These are phyloP conservation scores for Loxodonta africana DNA, from an alignment of 2,113 vertebrate genomes.

Conservation along the genomic window DNA sequence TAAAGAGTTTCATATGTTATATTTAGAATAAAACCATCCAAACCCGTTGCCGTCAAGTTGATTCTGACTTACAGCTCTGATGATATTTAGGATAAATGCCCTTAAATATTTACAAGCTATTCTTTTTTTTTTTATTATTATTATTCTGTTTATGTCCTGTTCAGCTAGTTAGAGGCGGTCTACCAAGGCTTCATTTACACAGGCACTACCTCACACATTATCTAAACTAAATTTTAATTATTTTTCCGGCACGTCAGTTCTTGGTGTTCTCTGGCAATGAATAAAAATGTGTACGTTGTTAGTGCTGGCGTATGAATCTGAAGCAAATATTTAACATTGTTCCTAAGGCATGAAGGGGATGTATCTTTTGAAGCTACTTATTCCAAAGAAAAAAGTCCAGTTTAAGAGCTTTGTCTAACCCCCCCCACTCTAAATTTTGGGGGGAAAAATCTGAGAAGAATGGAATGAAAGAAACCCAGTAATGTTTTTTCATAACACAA, in stretches of 20 bases:
- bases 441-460: not conserved
- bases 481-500: conserved; percentile 18
- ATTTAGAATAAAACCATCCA: not conserved
- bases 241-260: conserved; percentile 48
- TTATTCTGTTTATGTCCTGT: not conserved
- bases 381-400: not conserved
- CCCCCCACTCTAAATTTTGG: not conserved
- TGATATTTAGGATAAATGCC: conserved; percentile 8
- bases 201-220: conserved; percentile 50
- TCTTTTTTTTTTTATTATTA: not conserved
- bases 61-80: too few species aligned
- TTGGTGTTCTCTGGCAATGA: conserved; percentile 55
- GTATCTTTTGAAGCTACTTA: not conserved
- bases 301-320: not conserved
- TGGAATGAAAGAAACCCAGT: not conserved
- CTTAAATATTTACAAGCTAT: not conserved
- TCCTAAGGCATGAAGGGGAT: not conserved
- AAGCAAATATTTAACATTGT: not conserved
- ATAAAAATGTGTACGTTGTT: not conserved
- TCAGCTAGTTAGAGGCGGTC: not conserved
- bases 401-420: not conserved
- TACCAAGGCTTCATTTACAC: not conserved
- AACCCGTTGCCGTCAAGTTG: too few species aligned
- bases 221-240: conserved; percentile 28
- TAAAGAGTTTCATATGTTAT: not conserved